phyloP scores from a whole-genome alignment of 2,113 vertebrate genomes.

The Recurvirostra avosetta region DNA sequence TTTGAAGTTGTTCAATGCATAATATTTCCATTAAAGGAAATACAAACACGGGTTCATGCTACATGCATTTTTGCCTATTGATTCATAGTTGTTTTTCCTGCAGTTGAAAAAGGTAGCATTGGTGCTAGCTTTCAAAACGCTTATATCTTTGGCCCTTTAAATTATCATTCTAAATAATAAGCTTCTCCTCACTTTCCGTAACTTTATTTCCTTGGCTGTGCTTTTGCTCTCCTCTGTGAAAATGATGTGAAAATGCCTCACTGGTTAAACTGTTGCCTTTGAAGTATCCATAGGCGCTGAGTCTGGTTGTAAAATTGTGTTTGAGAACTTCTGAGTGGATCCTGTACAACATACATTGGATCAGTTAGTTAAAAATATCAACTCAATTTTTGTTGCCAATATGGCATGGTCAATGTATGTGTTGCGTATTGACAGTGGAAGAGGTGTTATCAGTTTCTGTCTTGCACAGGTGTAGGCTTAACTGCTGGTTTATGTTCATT shows the following conservation, averaged over 20 bases:
- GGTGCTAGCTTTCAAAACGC: background rate
- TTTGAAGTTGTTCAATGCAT: too few relatives aligned
- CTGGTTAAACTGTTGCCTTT: background rate
- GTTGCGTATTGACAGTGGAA: background rate
- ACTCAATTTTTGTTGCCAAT: background rate
- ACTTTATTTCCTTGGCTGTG: background rate
- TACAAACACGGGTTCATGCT: background rate
- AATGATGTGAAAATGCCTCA: background rate
- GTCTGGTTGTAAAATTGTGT: background rate
- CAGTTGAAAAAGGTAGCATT: background rate
- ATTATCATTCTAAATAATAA: background rate
- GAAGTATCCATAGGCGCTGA: background rate
- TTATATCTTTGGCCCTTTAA: background rate
- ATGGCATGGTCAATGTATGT: accelerated
- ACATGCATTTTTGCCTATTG: background rate
- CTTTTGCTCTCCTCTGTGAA: background rate
- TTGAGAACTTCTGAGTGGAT: background rate
- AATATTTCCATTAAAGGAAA: background rate
- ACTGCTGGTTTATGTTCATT: background rate
- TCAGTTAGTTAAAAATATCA: background rate
- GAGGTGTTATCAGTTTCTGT: background rate
- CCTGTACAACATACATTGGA: background rate
- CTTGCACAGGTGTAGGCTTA: background rate
- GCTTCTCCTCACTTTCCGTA: background rate
- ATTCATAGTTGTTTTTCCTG: background rate